phyloP scores from a whole-genome alignment of 2,888 invertebrate genomes.

The Uropetala carovei region DNA sequence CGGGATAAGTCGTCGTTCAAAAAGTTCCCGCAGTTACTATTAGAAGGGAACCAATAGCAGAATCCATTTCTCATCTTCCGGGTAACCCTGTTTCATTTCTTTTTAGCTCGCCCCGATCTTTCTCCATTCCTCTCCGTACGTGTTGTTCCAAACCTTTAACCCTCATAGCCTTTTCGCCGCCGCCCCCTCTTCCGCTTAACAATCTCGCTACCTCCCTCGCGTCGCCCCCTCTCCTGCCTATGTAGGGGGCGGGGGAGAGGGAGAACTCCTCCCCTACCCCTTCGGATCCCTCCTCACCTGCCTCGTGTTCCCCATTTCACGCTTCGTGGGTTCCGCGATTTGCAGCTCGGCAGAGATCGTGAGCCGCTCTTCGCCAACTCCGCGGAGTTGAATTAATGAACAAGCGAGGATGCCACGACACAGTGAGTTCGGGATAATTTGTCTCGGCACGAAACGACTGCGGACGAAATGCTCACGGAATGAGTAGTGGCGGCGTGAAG shows the following conservation, averaged over 20 bases:
- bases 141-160: conserved; percentile 4
- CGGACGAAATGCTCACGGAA: background rate
- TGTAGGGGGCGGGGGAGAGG: background rate
- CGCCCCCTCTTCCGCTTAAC: conserved; percentile 18
- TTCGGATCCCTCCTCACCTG: conserved; percentile 27
- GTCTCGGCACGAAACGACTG: conserved; percentile 13
- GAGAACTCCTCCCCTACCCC: background rate
- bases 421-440: conserved; percentile 27
- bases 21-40: no score
- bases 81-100: background rate
- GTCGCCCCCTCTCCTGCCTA: no score
- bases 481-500: background rate
- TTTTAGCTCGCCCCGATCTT: background rate
- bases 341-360: conserved; percentile 29
- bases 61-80: conserved; percentile 10
- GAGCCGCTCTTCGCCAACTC: conserved; percentile 16
- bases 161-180: background rate
- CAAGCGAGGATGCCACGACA: background rate
- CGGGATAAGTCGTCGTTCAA: no score
- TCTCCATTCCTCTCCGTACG: background rate
- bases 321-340: conserved; percentile 43
- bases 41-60: no score
- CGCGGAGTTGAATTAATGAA: conserved; percentile 27
- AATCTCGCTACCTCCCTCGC: background rate
- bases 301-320: conserved; percentile 44